Evolutionary conservation across 2,888 invertebrate species (phyloP).

Genomic region (Rotaria magnacalcarata): DNA sequence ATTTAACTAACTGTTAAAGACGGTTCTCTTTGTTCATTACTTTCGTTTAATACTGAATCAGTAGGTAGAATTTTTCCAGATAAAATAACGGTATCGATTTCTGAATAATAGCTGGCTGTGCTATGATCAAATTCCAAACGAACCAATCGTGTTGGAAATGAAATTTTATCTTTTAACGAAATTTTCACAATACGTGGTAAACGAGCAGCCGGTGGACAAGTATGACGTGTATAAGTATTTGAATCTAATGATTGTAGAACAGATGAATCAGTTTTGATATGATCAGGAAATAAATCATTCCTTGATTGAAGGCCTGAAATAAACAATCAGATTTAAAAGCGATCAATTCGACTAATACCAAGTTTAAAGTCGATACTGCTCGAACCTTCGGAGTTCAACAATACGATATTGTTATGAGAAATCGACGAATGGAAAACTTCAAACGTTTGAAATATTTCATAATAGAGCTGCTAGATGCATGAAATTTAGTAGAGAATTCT

Average conservation of each 20-base stretch:
- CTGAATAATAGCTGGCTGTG: neutral
- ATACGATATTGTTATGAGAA: no score
- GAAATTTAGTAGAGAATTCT: no score
- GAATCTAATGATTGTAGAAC: neutral
- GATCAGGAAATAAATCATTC: neutral
- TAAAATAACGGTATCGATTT: conserved; percentile 18
- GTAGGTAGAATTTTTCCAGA: neutral
- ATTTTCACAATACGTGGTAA: conserved; percentile 30
- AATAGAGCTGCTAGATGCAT: no score
- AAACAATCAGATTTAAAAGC: no score
- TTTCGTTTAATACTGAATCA: neutral
- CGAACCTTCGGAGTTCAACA: neutral
- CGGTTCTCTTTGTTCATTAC: neutral
- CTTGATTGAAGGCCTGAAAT: conserved; percentile 3
- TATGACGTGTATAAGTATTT: neutral
- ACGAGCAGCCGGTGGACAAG: neutral
- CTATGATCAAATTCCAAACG: conserved; percentile 36
- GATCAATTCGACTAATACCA: no score
- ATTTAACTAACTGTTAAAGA: neutral
- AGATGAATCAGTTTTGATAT: neutral
- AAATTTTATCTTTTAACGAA: neutral
- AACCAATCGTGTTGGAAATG: neutral
- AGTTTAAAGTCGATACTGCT: neutral
- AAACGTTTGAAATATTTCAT: no score
- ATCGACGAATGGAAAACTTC: no score